phyloP scores from a whole-genome alignment of 2,797 vertebrate genomes.

The Falco rusticolus region DNA sequence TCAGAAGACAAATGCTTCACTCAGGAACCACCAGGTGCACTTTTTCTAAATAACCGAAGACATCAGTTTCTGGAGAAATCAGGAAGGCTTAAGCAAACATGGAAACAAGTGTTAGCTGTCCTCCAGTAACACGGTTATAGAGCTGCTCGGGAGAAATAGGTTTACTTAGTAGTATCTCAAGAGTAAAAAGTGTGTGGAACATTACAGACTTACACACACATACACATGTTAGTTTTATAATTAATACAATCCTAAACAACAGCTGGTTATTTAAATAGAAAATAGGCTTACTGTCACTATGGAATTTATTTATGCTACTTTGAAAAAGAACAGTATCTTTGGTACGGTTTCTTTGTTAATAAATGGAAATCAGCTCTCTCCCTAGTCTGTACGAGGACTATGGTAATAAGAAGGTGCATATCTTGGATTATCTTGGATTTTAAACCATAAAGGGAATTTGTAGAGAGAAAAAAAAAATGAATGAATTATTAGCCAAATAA shows the following conservation, averaged over 20 bases:
- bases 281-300: neutral
- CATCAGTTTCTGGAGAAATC: neutral
- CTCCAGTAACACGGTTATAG: neutral
- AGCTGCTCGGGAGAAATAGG: neutral
- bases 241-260: neutral
- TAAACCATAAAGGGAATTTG: neutral
- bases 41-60: neutral
- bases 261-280: neutral
- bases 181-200: neutral
- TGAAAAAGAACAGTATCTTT: neutral
- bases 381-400: neutral
- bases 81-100: neutral
- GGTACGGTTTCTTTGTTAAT: neutral
- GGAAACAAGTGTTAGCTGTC: neutral
- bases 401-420: neutral
- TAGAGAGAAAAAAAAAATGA: neutral
- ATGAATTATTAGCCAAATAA: neutral
- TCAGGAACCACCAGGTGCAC: neutral
- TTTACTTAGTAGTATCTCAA: neutral
- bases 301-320: neutral
- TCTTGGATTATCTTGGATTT: neutral
- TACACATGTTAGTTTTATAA: neutral
- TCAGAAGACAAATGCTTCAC: neutral
- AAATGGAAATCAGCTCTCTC: neutral
- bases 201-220: neutral